A percentile compares a stretch with the other conserved stretches of the same genome.
Evolutionary conservation across 1,140 invertebrate genomes (phyloP).

Genomic region (Vanessa atalanta): DNA sequence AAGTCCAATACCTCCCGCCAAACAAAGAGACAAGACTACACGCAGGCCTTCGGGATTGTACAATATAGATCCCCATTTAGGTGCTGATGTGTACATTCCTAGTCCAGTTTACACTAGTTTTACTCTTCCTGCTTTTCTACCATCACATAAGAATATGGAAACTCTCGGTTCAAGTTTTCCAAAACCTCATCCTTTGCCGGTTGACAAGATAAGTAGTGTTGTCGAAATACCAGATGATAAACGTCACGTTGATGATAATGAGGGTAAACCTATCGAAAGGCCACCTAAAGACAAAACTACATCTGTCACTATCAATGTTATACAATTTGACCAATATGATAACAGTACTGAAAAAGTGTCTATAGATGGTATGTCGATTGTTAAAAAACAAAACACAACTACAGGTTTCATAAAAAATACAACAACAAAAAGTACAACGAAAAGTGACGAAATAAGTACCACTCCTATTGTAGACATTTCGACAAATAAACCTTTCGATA

Average conservation of each 20-base stretch:
- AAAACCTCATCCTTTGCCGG: slow-evolving; percentile 84
- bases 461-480: slow-evolving; percentile 24
- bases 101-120: slow-evolving; percentile 85
- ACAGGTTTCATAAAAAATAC: slow-evolving; percentile 16
- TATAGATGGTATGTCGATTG: slow-evolving; percentile 71
- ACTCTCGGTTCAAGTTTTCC: slow-evolving; percentile 79
- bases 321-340: slow-evolving; percentile 60
- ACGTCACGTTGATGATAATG: slow-evolving; percentile 54
- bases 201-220: slow-evolving; percentile 83
- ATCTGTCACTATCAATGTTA: slow-evolving; percentile 71
- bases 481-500: slow-evolving; percentile 33
- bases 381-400: slow-evolving; percentile 64
- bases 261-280: slow-evolving; percentile 72
- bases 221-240: slow-evolving; percentile 58
- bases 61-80: slow-evolving; percentile 66
- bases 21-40: slow-evolving; percentile 59
- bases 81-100: slow-evolving; percentile 68
- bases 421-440: slow-evolving; percentile 37
- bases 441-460: slow-evolving; percentile 38
- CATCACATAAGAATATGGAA: slow-evolving; percentile 77
- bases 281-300: slow-evolving; percentile 78
- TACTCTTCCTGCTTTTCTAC: slow-evolving; percentile 82
- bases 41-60: slow-evolving; percentile 53
- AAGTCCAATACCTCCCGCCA: slow-evolving; percentile 59
- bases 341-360: slow-evolving; percentile 67